Evolutionary conservation across 53 echinoderm and acorn worm species (phyloP).

Genomic region (Temnopleurus reevesii): DNA sequence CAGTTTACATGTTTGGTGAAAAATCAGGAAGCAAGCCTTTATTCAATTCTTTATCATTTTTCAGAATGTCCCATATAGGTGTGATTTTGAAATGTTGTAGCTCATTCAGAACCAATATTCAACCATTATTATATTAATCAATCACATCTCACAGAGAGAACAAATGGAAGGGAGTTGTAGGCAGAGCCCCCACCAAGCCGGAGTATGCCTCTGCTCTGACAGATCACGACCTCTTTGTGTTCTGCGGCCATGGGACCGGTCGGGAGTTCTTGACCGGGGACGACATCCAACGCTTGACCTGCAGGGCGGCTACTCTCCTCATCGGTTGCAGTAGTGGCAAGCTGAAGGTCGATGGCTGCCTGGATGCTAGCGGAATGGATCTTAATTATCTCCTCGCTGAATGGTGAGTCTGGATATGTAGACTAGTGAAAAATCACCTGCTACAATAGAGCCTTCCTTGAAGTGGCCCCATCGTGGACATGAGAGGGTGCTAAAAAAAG

Average conservation of each 20-base stretch:
- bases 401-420: constrained; percentile 71
- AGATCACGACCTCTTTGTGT: constrained; percentile 94
- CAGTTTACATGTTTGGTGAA: too few relatives aligned
- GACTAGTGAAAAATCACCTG: background rate
- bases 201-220: constrained; percentile 87
- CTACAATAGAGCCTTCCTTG: background rate
- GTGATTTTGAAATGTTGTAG: too few relatives aligned
- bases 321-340: constrained; percentile 99
- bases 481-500: too few relatives aligned
- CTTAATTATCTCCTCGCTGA: constrained; percentile 92
- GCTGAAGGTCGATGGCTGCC: constrained; percentile 78
- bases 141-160: constrained; percentile 74
- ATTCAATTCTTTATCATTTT: too few relatives aligned
- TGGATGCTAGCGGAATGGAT: constrained; percentile 93
- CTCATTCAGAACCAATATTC: too few relatives aligned
- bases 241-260: constrained; percentile 96
- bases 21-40: too few relatives aligned
- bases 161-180: constrained; percentile 90
- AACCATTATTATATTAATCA: too few relatives aligned
- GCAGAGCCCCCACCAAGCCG: constrained; percentile 80
- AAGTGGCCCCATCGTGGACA: too few relatives aligned
- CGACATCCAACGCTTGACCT: constrained; percentile 87
- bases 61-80: too few relatives aligned
- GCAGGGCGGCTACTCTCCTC: constrained; percentile 85
- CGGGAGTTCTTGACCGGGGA: constrained; percentile 95